Conservation (phyloP, 2,113 vertebrate species). For the Cranoglanis bouderius region DNA sequence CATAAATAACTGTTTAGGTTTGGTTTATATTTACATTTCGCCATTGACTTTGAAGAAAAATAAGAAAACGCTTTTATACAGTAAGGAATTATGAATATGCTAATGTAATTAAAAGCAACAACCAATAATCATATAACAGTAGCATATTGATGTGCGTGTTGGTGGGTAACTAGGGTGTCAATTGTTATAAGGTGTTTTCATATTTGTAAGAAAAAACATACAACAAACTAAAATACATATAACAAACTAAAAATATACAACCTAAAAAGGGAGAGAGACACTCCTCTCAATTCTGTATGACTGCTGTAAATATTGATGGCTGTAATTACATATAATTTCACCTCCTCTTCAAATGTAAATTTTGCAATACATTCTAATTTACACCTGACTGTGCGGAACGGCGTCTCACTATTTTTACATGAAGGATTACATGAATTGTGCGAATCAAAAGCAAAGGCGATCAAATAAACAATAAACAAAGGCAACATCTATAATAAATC, state of each 20-base stretch:
- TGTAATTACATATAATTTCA: constrained; percentile 57
- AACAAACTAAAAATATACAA: not conserved
- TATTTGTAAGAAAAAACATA: not conserved
- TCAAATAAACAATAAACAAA: constrained; percentile 35
- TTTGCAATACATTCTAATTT: constrained; percentile 57
- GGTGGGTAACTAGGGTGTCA: no score
- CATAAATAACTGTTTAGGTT: not conserved
- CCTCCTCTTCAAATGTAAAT: constrained; percentile 50
- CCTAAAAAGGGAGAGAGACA: not conserved
- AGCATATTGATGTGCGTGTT: not conserved
- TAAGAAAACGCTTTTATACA: not conserved
- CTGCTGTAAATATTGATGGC: constrained; percentile 22
- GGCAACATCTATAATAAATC: not conserved
- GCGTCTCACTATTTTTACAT: constrained; percentile 54
- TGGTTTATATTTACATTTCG: not conserved
- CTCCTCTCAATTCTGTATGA: constrained; percentile 30
- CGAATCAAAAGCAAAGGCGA: constrained; percentile 45
- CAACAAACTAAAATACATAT: not conserved
- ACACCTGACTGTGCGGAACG: constrained; percentile 54
- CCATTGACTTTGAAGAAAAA: not conserved
- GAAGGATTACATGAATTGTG: constrained; percentile 56
- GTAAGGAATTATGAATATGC: not conserved
- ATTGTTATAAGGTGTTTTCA: not conserved
- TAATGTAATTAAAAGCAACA: not conserved
- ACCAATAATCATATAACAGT: not conserved